A percentile compares a stretch with the other conserved stretches of the same genome.
Conservation (phyloP, 2,113 vertebrate genomes). For the Mustela nigripes region DNA sequence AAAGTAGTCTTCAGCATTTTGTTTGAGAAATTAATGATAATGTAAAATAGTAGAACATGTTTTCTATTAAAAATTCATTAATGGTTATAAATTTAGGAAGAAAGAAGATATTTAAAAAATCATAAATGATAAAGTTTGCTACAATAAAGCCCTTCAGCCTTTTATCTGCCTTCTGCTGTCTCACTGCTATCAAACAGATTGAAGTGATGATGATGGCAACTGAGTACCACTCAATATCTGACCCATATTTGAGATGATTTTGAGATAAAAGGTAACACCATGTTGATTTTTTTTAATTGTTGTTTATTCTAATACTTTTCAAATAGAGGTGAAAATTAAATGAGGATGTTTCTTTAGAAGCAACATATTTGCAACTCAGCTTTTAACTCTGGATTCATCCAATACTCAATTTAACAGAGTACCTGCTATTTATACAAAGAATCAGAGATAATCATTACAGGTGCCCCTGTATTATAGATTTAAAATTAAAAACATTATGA, state of each 20-base stretch:
- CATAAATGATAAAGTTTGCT: background rate
- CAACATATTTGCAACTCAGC: background rate
- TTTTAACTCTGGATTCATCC: background rate
- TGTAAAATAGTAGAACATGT: background rate
- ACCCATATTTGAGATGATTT: constrained; percentile 4
- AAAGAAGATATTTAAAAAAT: background rate
- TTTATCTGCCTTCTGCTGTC: background rate
- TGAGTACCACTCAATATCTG: background rate
- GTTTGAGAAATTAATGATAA: constrained; percentile 31
- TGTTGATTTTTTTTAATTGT: background rate
- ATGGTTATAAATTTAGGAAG: background rate
- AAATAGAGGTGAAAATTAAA: constrained; percentile 43
- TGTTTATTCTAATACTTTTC: background rate
- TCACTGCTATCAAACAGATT: background rate
- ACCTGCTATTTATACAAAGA: background rate
- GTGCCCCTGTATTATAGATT: background rate
- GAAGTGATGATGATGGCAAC: background rate
- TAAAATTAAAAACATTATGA: background rate
- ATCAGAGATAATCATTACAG: background rate
- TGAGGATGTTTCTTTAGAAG: constrained; percentile 8
- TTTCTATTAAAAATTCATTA: background rate
- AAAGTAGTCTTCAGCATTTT: background rate
- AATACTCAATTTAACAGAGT: constrained; percentile 15
- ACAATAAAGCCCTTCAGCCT: background rate
- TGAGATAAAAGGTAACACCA: background rate